Conservation (phyloP, 1,140 invertebrate species). For the Diuraphis noxia region DNA sequence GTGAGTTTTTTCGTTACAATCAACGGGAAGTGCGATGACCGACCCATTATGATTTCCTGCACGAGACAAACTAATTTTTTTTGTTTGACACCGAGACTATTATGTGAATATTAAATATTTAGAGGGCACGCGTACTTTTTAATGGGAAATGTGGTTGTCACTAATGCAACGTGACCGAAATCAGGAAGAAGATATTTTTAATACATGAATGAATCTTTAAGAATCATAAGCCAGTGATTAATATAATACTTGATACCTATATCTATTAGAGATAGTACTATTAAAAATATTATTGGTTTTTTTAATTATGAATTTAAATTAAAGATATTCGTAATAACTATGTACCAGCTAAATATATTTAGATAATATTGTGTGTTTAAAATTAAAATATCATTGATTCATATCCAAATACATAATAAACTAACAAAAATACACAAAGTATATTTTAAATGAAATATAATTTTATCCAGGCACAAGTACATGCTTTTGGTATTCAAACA, state of each 20-base stretch:
- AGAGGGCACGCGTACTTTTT: slow-evolving; percentile 36
- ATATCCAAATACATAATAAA: too few relatives aligned
- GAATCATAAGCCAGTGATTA: background rate
- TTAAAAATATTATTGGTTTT: background rate
- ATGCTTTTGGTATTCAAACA: too few relatives aligned
- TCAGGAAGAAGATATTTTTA: slow-evolving; percentile 13
- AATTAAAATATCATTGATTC: background rate
- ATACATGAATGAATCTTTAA: slow-evolving; percentile 13
- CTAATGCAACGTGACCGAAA: slow-evolving; percentile 36
- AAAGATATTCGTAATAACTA: background rate
- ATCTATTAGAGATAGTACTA: background rate
- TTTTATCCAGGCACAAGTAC: too few relatives aligned
- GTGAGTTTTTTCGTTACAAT: slow-evolving; percentile 34
- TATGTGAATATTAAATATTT: slow-evolving; percentile 46
- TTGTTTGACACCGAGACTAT: slow-evolving; percentile 24
- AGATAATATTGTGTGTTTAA: background rate
- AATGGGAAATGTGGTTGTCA: slow-evolving; percentile 41
- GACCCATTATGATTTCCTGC: slow-evolving; percentile 44
- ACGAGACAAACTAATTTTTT: slow-evolving; percentile 41
- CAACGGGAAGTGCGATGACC: slow-evolving; percentile 52
- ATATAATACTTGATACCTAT: background rate
- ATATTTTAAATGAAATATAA: too few relatives aligned
- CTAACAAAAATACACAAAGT: too few relatives aligned
- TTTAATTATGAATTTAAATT: background rate
- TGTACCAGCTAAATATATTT: background rate